Percentiles rank a stretch among this genome's conserved stretches.
Conservation (phyloP, 2,113 vertebrate species). For the Clarias batrachus region DNA sequence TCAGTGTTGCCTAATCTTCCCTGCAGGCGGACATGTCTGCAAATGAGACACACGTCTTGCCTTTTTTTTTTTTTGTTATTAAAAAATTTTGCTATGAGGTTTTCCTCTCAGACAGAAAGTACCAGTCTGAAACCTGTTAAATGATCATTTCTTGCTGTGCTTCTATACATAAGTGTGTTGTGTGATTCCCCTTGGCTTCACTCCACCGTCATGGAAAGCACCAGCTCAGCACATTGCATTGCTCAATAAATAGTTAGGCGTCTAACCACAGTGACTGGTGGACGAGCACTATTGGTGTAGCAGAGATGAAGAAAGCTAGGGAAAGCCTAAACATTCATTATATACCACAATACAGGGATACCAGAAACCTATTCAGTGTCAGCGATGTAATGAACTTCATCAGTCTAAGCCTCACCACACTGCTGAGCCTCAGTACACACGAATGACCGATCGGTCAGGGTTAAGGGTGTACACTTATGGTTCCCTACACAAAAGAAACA, state of each 20-base stretch:
- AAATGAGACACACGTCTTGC: not conserved
- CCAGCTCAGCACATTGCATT: slow-evolving; percentile 57
- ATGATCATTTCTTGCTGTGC: slow-evolving; percentile 15
- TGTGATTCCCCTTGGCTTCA: slow-evolving; percentile 46
- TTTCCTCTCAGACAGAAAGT: not conserved
- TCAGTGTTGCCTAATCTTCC: slow-evolving; percentile 1
- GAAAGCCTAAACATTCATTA: slow-evolving; percentile 21
- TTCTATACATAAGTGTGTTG: slow-evolving; percentile 49
- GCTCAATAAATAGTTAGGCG: slow-evolving; percentile 45
- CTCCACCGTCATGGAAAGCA: slow-evolving; percentile 47
- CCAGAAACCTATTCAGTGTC: slow-evolving; percentile 15
- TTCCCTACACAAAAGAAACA: slow-evolving; percentile 37
- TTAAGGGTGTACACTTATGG: slow-evolving; percentile 16
- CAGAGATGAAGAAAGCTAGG: slow-evolving; percentile 26
- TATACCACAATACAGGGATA: slow-evolving; percentile 6
- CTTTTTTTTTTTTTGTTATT: not conserved
- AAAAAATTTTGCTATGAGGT: not conserved
- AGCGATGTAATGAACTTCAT: slow-evolving; percentile 23
- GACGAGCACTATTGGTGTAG: slow-evolving; percentile 11
- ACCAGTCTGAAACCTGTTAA: not conserved
- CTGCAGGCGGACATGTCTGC: not conserved
- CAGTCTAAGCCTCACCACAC: not conserved
- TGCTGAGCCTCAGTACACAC: not conserved
- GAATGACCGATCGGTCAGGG: not conserved
- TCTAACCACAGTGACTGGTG: slow-evolving; percentile 49